Percentiles rank a stretch among this genome's conserved stretches.
phyloP scores from a whole-genome alignment of 2,797 vertebrate genomes.

The Scleropages formosus region DNA sequence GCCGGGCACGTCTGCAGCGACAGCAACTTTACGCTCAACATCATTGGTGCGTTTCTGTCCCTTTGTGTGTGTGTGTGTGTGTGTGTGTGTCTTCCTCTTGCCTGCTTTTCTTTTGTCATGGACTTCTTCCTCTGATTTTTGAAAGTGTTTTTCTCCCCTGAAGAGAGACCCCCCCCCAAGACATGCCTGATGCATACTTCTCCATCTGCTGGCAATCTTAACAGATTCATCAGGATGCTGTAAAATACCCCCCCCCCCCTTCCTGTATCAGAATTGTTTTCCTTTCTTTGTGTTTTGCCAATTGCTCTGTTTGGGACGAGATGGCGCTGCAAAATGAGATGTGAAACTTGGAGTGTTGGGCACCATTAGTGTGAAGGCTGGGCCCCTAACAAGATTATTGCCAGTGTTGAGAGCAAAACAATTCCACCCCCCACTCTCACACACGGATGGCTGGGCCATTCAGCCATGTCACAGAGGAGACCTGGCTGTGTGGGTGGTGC shows the following conservation, averaged over 20 bases:
- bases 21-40: slow-evolving; percentile 82
- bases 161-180: too few relatives aligned
- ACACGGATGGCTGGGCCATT: background rate
- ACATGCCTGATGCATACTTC: too few relatives aligned
- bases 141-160: too few relatives aligned
- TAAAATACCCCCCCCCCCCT: background rate
- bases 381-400: background rate
- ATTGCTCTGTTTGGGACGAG: background rate
- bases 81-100: slow-evolving; percentile 27
- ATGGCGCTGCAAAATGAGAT: background rate
- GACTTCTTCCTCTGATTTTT: too few relatives aligned
- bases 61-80: too few relatives aligned
- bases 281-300: slow-evolving; percentile 25
- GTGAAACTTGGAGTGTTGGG: background rate
- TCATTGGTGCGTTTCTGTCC: slow-evolving; percentile 74
- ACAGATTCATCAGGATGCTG: too few relatives aligned
- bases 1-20: slow-evolving; percentile 82
- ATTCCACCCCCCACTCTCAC: too few relatives aligned
- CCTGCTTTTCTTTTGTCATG: too few relatives aligned
- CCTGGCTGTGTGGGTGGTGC: background rate
- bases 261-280: background rate
- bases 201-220: too few relatives aligned
- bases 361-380: slow-evolving; percentile 42
- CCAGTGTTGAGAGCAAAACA: too few relatives aligned
- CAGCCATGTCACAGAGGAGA: slow-evolving; percentile 7